Percentiles rank a stretch among this genome's conserved stretches.
Conservation (phyloP, 2,888 invertebrate species). For the Pycnomerus fuliginosus region DNA sequence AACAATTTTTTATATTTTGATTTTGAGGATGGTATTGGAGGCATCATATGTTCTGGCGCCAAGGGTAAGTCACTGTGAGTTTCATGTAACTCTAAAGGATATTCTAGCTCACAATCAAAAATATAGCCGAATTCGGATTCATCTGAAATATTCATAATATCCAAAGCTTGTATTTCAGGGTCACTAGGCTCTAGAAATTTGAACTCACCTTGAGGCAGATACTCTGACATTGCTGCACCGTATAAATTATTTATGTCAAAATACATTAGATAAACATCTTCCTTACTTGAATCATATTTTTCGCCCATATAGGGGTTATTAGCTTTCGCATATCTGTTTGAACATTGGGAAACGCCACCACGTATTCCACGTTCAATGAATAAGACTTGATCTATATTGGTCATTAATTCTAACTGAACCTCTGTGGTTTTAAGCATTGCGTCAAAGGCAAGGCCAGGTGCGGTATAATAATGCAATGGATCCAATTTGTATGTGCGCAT, state of each 20-base stretch:
- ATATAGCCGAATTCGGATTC: constrained; percentile 45
- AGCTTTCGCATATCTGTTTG: too few relatives aligned
- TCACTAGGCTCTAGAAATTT: constrained; percentile 16
- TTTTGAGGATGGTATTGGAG: constrained; percentile 28
- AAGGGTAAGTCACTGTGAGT: constrained; percentile 36
- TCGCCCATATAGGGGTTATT: constrained; percentile 39
- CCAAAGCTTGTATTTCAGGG: constrained; percentile 12
- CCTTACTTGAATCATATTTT: constrained; percentile 35
- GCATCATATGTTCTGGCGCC: constrained; percentile 28
- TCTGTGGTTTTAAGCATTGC: too few relatives aligned
- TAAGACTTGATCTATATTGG: too few relatives aligned
- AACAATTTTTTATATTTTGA: constrained; percentile 32
- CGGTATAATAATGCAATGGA: too few relatives aligned
- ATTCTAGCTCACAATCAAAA: constrained; percentile 50
- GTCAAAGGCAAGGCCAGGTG: too few relatives aligned
- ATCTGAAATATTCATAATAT: constrained; percentile 23
- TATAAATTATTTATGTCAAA: too few relatives aligned
- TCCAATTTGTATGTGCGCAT: too few relatives aligned
- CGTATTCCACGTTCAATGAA: too few relatives aligned
- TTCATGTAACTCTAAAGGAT: constrained; percentile 45
- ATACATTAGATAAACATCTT: too few relatives aligned
- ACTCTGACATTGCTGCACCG: constrained; percentile 31
- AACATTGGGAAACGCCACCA: too few relatives aligned
- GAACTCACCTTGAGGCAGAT: too few relatives aligned
- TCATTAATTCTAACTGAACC: too few relatives aligned